Evolutionary conservation across 2,797 vertebrate genomes (phyloP).

Genomic region (Melanogrammus aeglefinus): DNA sequence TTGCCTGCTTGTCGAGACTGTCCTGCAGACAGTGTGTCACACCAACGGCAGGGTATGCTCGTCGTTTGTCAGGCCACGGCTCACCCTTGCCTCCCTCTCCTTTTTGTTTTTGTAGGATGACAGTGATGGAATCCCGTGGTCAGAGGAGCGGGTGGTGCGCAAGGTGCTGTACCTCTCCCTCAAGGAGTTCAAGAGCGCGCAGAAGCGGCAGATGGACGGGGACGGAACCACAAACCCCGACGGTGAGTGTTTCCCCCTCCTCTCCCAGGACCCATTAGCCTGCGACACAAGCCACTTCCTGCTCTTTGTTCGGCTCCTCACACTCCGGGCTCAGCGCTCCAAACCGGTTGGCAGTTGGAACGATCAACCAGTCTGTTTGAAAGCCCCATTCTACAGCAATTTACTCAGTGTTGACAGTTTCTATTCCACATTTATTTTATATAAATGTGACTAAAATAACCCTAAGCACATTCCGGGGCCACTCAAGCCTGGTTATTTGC

Average conservation of each 20-base stretch:
- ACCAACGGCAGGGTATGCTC: constrained; percentile 35
- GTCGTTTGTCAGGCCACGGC: constrained; percentile 18
- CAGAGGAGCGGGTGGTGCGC: constrained; percentile 96
- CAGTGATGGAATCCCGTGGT: constrained; percentile 99
- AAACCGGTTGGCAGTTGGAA: not conserved
- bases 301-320: not conserved
- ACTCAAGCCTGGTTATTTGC: too few species aligned
- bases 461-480: too few species aligned
- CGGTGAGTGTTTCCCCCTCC: constrained; percentile 72
- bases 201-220: constrained; percentile 90
- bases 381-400: too few species aligned
- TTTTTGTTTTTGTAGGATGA: constrained; percentile 83
- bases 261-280: not conserved
- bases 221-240: constrained; percentile 85
- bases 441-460: too few species aligned
- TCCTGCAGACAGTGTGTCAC: constrained; percentile 58
- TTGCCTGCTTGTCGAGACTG: constrained; percentile 42
- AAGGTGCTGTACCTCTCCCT: constrained; percentile 99
- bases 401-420: too few species aligned
- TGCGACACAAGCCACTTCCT: not conserved
- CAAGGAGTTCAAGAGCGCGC: constrained; percentile 97
- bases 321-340: not conserved
- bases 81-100: constrained; percentile 13
- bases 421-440: too few species aligned
- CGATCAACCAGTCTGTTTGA: too few species aligned